These are phyloP conservation scores for Esox lucius DNA, from an alignment of 2,797 vertebrate genomes.

Conservation along the genomic window DNA sequence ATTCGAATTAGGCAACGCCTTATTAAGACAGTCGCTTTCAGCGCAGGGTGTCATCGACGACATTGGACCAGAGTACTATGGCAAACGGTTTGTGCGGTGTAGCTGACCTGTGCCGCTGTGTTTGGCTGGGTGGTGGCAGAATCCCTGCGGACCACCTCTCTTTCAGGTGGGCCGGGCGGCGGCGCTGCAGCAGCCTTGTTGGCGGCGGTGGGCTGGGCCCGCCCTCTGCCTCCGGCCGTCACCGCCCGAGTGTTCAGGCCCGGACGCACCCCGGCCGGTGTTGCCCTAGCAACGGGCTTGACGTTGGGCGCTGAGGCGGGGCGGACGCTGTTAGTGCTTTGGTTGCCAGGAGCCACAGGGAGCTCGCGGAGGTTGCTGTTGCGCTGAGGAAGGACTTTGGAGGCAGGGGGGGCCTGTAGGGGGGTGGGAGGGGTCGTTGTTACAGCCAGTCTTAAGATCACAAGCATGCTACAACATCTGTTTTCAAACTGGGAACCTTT, in stretches of 20 bases:
- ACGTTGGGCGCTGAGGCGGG: slow-evolving; percentile 74
- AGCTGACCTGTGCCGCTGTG: slow-evolving; percentile 54
- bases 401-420: slow-evolving; percentile 77
- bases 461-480: no score
- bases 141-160: slow-evolving; percentile 73
- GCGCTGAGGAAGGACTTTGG: slow-evolving; percentile 77
- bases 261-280: slow-evolving; percentile 62
- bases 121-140: slow-evolving; percentile 46
- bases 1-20: background rate
- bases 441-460: background rate
- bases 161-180: slow-evolving; percentile 53
- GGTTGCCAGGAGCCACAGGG: slow-evolving; percentile 86
- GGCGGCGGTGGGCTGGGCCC: slow-evolving; percentile 56
- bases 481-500: no score
- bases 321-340: slow-evolving; percentile 70
- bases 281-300: slow-evolving; percentile 74
- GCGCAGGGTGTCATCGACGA: background rate
- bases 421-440: slow-evolving; percentile 6
- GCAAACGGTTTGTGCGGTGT: background rate
- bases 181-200: slow-evolving; percentile 41
- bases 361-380: slow-evolving; percentile 95
- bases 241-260: slow-evolving; percentile 57
- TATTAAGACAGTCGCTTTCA: background rate
- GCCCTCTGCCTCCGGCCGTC: slow-evolving; percentile 59
- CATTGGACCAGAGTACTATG: background rate